Conservation (phyloP, 2,797 vertebrate species). For the Amniataba percoides region DNA sequence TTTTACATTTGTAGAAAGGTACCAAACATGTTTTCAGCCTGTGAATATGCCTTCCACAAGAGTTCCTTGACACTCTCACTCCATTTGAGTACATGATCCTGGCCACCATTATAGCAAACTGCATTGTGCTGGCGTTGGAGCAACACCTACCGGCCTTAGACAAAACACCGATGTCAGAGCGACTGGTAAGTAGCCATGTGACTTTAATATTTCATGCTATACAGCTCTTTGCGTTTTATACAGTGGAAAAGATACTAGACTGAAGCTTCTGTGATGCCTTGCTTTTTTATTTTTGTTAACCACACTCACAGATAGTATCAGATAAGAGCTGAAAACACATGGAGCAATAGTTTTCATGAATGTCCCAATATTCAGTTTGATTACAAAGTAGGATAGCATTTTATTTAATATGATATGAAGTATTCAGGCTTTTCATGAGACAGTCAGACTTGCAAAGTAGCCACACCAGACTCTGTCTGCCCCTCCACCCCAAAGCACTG, state of each 20-base stretch:
- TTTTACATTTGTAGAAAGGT: constrained; percentile 1
- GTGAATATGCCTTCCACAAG: background rate
- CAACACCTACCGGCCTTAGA: constrained; percentile 96
- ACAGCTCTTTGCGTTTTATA: background rate
- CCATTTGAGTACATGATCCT: constrained; percentile 99
- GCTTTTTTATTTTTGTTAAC: background rate
- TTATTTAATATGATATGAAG: too few species aligned
- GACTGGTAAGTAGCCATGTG: constrained; percentile 89
- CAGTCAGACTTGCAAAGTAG: too few species aligned
- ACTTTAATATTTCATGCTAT: background rate
- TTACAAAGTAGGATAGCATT: too few species aligned
- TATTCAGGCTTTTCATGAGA: too few species aligned
- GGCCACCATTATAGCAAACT: constrained; percentile 98
- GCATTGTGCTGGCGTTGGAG: constrained; percentile 97
- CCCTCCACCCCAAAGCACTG: too few species aligned
- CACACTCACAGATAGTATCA: background rate
- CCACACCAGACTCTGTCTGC: too few species aligned
- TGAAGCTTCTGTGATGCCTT: background rate
- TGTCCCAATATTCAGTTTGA: too few species aligned
- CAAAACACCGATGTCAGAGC: constrained; percentile 97
- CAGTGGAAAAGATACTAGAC: background rate
- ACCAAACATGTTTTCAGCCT: constrained; percentile 28
- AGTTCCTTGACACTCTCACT: constrained; percentile 87
- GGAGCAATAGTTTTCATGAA: too few species aligned
- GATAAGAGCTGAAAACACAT: too few species aligned